phyloP scores from a whole-genome alignment of 37 sponge, comb jelly and placozoan species.

The Ephydatia muelleri region DNA sequence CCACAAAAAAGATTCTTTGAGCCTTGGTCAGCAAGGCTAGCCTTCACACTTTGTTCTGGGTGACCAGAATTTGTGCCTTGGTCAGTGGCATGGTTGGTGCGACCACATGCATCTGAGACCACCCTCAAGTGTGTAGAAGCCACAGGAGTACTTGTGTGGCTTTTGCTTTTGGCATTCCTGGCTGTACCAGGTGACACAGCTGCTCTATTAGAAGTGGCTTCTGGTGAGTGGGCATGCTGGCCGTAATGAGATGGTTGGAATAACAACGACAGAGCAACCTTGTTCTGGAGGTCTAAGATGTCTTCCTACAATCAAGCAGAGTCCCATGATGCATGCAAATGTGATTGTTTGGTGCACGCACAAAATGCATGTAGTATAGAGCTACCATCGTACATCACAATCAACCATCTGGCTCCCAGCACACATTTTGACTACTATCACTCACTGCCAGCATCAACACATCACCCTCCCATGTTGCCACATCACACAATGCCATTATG shows the following conservation, averaged over 20 bases:
- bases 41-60: background rate
- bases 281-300: slow-evolving; percentile 9
- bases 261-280: background rate
- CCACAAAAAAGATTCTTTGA: too few relatives aligned
- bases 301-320: slow-evolving; percentile 3
- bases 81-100: background rate
- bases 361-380: too few relatives aligned
- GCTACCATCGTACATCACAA: too few relatives aligned
- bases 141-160: background rate
- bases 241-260: background rate
- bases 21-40: too few relatives aligned
- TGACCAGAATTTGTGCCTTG: background rate
- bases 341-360: too few relatives aligned
- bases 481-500: too few relatives aligned
- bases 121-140: background rate
- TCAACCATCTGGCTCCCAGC: too few relatives aligned
- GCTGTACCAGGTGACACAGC: background rate
- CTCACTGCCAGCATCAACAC: too few relatives aligned
- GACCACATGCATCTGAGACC: background rate
- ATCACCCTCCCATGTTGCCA: too few relatives aligned
- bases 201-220: background rate
- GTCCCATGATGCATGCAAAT: background rate
- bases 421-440: too few relatives aligned
- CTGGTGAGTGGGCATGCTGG: background rate
- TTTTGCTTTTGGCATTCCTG: background rate